Evolutionary conservation across 2,888 invertebrate genomes (phyloP), one percentile per base, ranked within the genome.

Genomic region (Sminthurides aquaticus): DNA sequence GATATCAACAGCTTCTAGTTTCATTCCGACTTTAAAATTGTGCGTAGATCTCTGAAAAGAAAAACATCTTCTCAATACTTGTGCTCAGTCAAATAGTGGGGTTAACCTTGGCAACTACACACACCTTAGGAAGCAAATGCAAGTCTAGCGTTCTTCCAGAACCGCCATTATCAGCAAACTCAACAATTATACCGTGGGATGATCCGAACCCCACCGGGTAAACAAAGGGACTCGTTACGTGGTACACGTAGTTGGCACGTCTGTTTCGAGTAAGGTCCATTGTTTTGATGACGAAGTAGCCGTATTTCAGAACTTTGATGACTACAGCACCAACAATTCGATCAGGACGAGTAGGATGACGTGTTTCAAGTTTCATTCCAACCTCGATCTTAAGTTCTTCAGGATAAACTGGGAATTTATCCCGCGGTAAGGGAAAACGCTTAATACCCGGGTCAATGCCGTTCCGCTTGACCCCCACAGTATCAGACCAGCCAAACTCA

Each of bases 251-350:
- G 5, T 52, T 11, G 3, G 28, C 24, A 8, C 52, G 15, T 11
- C 15, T 60, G 2, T 8, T 20, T 20, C 11, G 27, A 1, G 54
- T 15, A 1, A 5, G 3, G 18, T 60, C 60, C 2, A 48, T 20
- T 20, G 62, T 55, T 55, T 62, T 27, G 1, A 55, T 18, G n/a
- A 27, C 24, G 52, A 62, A 62, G 29, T 62, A 55, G 3, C 62
- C 62, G 22, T 43, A 64, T 24, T 59, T 29, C 3, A 64, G 55
- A 11, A 59, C 59, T 54, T 59, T 58, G 8, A 24, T 27, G 2
- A 64, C 55, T 0, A 43, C n/a, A 8, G 64, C 64, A 1, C 64
- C 64, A 22, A 64, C 64, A 26, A 64, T 29, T 55, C 25, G 22
- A 48, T 28, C 11, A 18, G 59, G n/a, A 1, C 5, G 3, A 3